Conservation (phyloP, 2,797 vertebrate species). For the Tarsius wallacei region DNA sequence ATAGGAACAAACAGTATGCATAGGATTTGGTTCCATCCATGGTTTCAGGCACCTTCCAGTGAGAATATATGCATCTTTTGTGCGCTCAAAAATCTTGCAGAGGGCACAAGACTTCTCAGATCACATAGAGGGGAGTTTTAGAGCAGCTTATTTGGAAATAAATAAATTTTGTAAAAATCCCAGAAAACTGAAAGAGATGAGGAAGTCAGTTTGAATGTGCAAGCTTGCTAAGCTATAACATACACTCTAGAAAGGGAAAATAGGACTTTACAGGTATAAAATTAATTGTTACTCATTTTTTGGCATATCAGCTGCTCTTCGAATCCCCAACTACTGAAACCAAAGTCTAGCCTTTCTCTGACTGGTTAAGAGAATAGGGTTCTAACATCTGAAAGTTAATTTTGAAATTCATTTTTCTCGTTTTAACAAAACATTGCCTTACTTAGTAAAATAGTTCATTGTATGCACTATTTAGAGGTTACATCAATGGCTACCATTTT, state of each 20-base stretch:
- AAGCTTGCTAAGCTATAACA: neutral
- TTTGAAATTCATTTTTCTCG: neutral
- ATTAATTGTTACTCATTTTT: neutral
- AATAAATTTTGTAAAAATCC: neutral
- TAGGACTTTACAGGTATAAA: neutral
- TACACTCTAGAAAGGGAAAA: neutral
- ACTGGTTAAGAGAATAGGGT: neutral
- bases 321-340: neutral
- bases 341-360: neutral
- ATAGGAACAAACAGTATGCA: neutral
- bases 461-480: neutral
- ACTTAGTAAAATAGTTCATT: neutral
- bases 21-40: too few relatives aligned
- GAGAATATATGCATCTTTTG: neutral
- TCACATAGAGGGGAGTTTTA: neutral
- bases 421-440: neutral
- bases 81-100: neutral
- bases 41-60: neutral
- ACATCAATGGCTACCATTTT: neutral
- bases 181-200: neutral
- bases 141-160: neutral
- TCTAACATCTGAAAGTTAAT: neutral
- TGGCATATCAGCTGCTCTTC: neutral
- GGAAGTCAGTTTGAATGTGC: neutral
- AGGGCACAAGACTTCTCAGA: neutral